These are phyloP conservation scores for Hirudinaria manillensis DNA, from an alignment of 2,888 invertebrate genomes.

Conservation along the genomic window DNA sequence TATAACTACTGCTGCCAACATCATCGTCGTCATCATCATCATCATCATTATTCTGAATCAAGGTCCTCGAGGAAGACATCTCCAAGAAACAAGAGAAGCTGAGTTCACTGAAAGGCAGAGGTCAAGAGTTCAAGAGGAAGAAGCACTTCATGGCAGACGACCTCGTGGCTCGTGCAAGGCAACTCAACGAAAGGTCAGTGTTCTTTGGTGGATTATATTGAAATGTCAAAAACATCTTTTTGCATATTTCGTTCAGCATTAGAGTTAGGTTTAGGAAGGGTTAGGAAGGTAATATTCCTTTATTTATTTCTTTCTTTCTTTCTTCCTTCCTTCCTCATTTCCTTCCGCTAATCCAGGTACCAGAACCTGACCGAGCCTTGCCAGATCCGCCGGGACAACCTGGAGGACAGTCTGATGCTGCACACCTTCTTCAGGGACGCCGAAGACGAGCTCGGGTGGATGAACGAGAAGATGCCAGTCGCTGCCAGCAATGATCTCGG, in stretches of 20 bases:
- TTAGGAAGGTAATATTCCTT: too few species aligned
- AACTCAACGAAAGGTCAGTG: conserved; percentile 35
- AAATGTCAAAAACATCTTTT: conserved; percentile 28
- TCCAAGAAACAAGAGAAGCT: conserved; percentile 76
- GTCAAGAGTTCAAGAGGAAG: conserved; percentile 69
- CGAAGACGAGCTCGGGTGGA: conserved; percentile 85
- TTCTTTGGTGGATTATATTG: not conserved
- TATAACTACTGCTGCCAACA: too few species aligned
- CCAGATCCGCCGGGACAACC: conserved; percentile 80
- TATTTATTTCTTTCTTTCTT: too few species aligned
- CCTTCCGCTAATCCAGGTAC: conserved; percentile 59
- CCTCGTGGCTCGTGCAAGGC: conserved; percentile 68
- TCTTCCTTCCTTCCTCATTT: too few species aligned
- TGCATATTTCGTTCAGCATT: not conserved
- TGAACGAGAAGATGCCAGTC: conserved; percentile 69
- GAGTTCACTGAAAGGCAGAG: conserved; percentile 64
- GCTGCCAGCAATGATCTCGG: conserved; percentile 70
- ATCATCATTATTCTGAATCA: not conserved
- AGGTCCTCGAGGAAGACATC: conserved; percentile 76
- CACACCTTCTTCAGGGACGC: conserved; percentile 86
- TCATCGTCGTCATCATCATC: not conserved
- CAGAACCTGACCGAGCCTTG: conserved; percentile 79
- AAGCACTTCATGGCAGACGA: conserved; percentile 85
- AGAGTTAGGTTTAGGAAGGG: too few species aligned
- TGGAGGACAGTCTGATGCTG: conserved; percentile 79